Conservation (phyloP, 2,113 vertebrate species). For the Vidua macroura region DNA sequence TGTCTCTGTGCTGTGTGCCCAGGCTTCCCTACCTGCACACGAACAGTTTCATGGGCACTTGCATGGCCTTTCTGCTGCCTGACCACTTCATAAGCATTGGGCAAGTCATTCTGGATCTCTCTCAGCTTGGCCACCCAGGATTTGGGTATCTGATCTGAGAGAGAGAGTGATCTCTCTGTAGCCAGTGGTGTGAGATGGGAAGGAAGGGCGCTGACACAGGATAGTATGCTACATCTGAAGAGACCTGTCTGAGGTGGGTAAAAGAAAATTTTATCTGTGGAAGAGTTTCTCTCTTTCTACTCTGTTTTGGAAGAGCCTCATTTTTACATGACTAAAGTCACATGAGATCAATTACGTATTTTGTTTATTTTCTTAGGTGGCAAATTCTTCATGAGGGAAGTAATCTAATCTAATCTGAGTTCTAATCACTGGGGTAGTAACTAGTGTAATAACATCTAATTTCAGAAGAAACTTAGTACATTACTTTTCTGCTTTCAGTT, state of each 20-base stretch:
- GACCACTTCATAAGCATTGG: background rate
- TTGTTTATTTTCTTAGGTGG: background rate
- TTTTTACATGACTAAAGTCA: background rate
- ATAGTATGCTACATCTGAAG: background rate
- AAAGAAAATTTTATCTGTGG: background rate
- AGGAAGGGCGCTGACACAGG: background rate
- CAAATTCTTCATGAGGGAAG: background rate
- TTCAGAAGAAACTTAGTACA: background rate
- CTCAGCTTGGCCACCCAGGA: background rate
- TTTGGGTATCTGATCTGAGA: background rate
- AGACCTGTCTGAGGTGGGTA: background rate
- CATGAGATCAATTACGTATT: background rate
- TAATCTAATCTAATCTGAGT: background rate
- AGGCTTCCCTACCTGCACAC: rapidly evolving
- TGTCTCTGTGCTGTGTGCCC: background rate
- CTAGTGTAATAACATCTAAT: background rate
- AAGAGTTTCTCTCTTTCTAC: background rate
- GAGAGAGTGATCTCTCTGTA: background rate
- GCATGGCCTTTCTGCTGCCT: rapidly evolving
- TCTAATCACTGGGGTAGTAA: background rate
- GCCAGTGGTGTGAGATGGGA: background rate
- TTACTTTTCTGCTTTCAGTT: background rate
- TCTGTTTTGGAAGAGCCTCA: background rate
- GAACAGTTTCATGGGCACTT: background rate
- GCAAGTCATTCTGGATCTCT: background rate